These are phyloP conservation scores for Ectropis crepuscularia DNA, from an alignment of 2,888 invertebrate species.

Conservation along the genomic window DNA sequence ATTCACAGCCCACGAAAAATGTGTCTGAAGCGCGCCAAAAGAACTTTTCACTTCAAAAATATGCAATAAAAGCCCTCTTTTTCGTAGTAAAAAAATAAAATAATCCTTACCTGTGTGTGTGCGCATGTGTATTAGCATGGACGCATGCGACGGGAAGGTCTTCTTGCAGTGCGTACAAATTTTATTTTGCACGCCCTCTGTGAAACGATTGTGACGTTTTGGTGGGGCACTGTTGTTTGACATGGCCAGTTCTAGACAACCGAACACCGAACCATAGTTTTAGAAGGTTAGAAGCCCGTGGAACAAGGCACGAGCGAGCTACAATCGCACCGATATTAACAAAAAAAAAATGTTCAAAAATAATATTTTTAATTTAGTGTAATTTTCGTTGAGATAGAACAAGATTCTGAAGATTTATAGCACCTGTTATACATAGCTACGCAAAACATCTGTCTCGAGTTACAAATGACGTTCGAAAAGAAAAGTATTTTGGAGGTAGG, in stretches of 20 bases:
- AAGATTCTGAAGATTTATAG: too few relatives aligned
- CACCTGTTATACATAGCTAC: too few relatives aligned
- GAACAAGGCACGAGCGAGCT: constrained; percentile 5
- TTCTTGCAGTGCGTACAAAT: constrained; percentile 89
- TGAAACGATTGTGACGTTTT: constrained; percentile 85
- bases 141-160: constrained; percentile 91
- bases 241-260: constrained; percentile 89
- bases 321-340: constrained; percentile 16
- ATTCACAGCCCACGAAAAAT: too few relatives aligned
- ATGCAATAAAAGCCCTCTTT: background rate
- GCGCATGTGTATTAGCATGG: constrained; percentile 91
- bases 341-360: too few relatives aligned
- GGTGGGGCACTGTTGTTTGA: constrained; percentile 89
- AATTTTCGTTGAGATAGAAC: too few relatives aligned
- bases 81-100: background rate
- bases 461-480: too few relatives aligned
- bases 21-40: too few relatives aligned
- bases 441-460: too few relatives aligned
- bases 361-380: too few relatives aligned
- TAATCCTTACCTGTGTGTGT: constrained; percentile 86
- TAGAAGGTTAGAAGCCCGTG: constrained; percentile 51
- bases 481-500: too few relatives aligned
- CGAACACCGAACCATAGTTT: constrained; percentile 75
- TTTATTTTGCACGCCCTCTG: constrained; percentile 85
- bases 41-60: too few relatives aligned